Conservation (phyloP, 92 coral and sea anemone genomes). For the Ricordea florida region DNA sequence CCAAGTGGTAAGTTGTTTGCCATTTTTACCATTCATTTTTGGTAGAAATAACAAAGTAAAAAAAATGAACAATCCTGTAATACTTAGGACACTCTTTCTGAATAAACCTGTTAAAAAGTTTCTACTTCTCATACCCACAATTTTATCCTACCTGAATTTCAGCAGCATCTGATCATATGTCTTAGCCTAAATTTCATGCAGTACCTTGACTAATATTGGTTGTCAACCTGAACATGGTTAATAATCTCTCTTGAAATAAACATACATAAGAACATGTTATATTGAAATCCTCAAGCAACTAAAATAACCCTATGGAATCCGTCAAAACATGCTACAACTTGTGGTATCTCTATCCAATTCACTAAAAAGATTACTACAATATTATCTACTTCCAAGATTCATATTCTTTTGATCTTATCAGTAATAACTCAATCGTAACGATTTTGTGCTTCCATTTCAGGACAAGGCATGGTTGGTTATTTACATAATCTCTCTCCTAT, state of each 20-base stretch:
- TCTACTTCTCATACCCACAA: conserved; percentile 27
- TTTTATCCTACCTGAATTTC: conserved; percentile 11
- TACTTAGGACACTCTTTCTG: neutral
- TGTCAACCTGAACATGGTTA: neutral
- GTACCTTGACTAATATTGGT: neutral
- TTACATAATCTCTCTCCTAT: conserved; percentile 56
- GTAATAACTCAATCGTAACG: conserved; percentile 10
- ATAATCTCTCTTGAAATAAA: conserved; percentile 13
- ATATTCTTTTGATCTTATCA: conserved; percentile 31
- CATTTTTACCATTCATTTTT: conserved; percentile 13
- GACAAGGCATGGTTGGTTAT: conserved; percentile 48
- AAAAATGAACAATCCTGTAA: neutral
- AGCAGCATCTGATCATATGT: conserved; percentile 27
- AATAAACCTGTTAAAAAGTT: neutral
- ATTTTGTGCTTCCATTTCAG: conserved; percentile 16
- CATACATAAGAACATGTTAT: conserved; percentile 4
- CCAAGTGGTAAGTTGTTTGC: conserved; percentile 41
- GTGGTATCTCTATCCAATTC: neutral
- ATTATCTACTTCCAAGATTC: conserved; percentile 13
- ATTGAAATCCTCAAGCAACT: neutral
- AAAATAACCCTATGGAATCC: neutral
- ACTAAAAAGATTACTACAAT: conserved; percentile 9
- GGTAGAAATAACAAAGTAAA: neutral
- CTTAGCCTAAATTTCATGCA: conserved; percentile 4
- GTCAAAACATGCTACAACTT: neutral